These are phyloP conservation scores for Zygogramma bicolorata DNA, from an alignment of 2,888 invertebrate genomes.

Conservation along the genomic window DNA sequence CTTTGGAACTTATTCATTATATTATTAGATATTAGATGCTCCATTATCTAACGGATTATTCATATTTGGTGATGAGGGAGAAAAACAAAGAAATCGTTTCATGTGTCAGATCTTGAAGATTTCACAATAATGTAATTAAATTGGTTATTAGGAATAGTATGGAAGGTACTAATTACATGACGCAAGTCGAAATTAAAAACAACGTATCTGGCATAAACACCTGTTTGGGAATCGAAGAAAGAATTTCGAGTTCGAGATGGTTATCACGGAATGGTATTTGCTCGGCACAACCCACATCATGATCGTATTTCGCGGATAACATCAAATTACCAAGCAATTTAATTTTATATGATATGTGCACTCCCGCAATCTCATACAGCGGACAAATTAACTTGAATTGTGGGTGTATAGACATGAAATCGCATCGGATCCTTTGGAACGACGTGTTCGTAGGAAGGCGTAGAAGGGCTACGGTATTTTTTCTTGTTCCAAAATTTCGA, in stretches of 20 bases:
- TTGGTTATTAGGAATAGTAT: slow-evolving; percentile 4
- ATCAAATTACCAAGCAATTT: slow-evolving; percentile 60
- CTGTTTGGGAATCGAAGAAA: slow-evolving; percentile 28
- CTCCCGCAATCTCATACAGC: slow-evolving; percentile 31
- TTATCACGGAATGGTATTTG: slow-evolving; percentile 34
- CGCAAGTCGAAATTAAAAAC: slow-evolving; percentile 15
- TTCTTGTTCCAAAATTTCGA: too few relatives aligned
- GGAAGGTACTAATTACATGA: slow-evolving; percentile 34
- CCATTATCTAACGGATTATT: too few relatives aligned
- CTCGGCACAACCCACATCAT: slow-evolving; percentile 36
- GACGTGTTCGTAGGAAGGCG: slow-evolving; percentile 14
- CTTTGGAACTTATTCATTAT: too few relatives aligned
- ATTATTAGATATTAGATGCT: too few relatives aligned
- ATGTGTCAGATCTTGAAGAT: background rate
- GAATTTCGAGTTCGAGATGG: slow-evolving; percentile 26
- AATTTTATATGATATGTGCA: slow-evolving; percentile 53
- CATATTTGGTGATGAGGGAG: too few relatives aligned
- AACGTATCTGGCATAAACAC: slow-evolving; percentile 25
- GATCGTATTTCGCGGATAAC: slow-evolving; percentile 55
- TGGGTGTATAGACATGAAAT: slow-evolving; percentile 31
- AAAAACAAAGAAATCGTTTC: too few relatives aligned
- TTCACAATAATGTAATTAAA: background rate
- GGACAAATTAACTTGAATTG: slow-evolving; percentile 34
- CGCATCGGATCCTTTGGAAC: slow-evolving; percentile 31
- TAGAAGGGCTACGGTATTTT: too few relatives aligned